These are phyloP conservation scores for Priocnemis perturbator DNA, from an alignment of 2,888 invertebrate genomes.

Conservation along the genomic window DNA sequence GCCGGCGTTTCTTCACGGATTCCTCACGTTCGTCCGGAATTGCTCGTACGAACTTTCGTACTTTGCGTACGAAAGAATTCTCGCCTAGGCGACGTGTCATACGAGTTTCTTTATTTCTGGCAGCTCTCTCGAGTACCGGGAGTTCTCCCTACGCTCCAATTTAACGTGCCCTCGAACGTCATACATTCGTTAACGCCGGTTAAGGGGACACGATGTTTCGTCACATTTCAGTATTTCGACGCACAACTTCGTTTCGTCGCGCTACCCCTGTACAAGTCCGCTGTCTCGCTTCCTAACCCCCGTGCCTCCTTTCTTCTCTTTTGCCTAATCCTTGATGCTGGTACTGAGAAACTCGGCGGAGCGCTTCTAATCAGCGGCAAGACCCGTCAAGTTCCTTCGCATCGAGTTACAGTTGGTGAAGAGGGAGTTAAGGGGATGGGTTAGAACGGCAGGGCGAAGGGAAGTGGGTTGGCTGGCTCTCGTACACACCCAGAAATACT, in stretches of 20 bases:
- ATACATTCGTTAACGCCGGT: no score
- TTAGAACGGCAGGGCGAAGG: not conserved
- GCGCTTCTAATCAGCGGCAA: constrained; percentile 73
- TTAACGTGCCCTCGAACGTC: no score
- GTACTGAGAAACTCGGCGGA: constrained; percentile 66
- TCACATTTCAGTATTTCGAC: not conserved
- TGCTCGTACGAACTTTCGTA: not conserved
- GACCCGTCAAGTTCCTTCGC: constrained; percentile 67
- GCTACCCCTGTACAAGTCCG: not conserved
- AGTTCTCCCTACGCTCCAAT: not conserved
- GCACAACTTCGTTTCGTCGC: not conserved
- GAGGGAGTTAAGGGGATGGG: constrained; percentile 13
- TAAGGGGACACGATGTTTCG: no score
- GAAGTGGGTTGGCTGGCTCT: constrained; percentile 30
- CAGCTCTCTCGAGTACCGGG: no score
- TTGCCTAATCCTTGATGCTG: constrained; percentile 64
- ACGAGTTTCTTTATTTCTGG: no score
- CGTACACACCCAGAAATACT: constrained; percentile 24
- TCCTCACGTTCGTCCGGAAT: constrained; percentile 37
- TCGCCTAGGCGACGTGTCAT: no score
- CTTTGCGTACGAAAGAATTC: not conserved
- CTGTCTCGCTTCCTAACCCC: constrained; percentile 15
- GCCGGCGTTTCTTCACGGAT: constrained; percentile 54
- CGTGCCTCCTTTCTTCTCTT: constrained; percentile 44
- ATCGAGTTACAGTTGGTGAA: constrained; percentile 61